phyloP scores from a whole-genome alignment of 2,888 invertebrate species.

The Drosophila borealis region DNA sequence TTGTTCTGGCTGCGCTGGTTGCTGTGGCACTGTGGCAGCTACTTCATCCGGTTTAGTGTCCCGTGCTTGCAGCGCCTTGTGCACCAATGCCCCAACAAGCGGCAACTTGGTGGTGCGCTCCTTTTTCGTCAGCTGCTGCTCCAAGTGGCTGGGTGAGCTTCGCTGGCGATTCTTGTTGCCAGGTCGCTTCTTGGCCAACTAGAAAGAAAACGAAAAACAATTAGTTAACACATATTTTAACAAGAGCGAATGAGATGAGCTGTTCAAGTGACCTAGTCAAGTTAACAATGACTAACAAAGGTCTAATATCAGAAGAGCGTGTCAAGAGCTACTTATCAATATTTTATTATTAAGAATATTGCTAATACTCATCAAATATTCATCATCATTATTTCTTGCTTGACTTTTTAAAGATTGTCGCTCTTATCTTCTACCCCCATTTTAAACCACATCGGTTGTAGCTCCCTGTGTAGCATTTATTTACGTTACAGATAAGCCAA shows the following conservation, averaged over 20 bases:
- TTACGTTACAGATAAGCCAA: slow-evolving; percentile 2
- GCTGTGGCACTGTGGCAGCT: background rate
- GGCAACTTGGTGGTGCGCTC: slow-evolving; percentile 63
- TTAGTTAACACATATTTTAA: background rate
- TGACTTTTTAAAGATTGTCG: slow-evolving; percentile 14
- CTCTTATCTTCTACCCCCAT: slow-evolving; percentile 30
- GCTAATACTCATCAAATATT: no score
- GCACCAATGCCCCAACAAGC: slow-evolving; percentile 63
- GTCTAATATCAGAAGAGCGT: no score
- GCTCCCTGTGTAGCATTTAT: background rate
- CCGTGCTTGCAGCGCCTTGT: slow-evolving; percentile 46
- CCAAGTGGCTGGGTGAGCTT: slow-evolving; percentile 28
- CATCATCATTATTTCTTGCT: background rate
- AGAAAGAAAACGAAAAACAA: background rate
- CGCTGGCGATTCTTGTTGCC: slow-evolving; percentile 56
- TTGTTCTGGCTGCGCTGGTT: background rate
- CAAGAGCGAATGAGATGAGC: no score
- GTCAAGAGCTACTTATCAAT: no score
- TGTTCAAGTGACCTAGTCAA: no score
- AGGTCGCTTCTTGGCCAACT: slow-evolving; percentile 54
- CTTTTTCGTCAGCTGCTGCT: slow-evolving; percentile 59
- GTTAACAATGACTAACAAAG: no score
- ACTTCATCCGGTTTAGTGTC: slow-evolving; percentile 8
- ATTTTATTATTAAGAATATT: no score
- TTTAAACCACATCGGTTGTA: slow-evolving; percentile 9